Base-by-base conservation (phyloP, 2,888 invertebrate species). In the Scaptomyza tumidula region DNA sequence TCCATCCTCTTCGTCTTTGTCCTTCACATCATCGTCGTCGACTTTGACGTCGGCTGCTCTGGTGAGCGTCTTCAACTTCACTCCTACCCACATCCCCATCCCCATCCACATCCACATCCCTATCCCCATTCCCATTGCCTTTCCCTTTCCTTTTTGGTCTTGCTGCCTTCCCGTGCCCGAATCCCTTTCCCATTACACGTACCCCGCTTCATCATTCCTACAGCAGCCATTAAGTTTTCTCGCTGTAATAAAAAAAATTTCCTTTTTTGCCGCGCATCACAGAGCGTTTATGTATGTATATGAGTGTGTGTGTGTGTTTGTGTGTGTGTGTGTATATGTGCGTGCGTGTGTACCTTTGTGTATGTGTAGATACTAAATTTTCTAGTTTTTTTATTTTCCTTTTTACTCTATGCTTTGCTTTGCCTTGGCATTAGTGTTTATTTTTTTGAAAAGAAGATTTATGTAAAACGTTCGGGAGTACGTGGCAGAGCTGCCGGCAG, bases 371-470 rank as follows among this genome's bases (percentile, higher is more conserved):
- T 89, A 89, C 89, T 86, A 86, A 89, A 86, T 89, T 86, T 86
- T 89, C 89, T 86, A 86, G 86, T 86, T 86, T 78, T 74, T 86
- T 75, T 71, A 68, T 80, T 82, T 70, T 55, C 58, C 60, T 73
- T 77, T 77, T 73, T 76, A 35, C 66, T 64, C 69, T 53, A 59
- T 68, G 52, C 75, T 59, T 71, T 71, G 59, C 72, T 49, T 75
- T 75, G 84, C 89, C 59, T 75, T 75, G 79, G 89, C 87, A 88
- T 86, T 86, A 91, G 91, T 91, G 91, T 91, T 90, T 91, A 89
- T 88, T 85, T 90, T 89, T 87, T 88, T 41, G 83, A 89, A 91
- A 91, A 91, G 90, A 91, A 91, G 91, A 91, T 91, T 91, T 91
- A 91, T 91, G 90, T 91, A 91, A 91, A 90, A 90, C 68, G 75